Conservation (phyloP, 2,113 vertebrate genomes). For the Boulengeromyrus knoepffleri region DNA sequence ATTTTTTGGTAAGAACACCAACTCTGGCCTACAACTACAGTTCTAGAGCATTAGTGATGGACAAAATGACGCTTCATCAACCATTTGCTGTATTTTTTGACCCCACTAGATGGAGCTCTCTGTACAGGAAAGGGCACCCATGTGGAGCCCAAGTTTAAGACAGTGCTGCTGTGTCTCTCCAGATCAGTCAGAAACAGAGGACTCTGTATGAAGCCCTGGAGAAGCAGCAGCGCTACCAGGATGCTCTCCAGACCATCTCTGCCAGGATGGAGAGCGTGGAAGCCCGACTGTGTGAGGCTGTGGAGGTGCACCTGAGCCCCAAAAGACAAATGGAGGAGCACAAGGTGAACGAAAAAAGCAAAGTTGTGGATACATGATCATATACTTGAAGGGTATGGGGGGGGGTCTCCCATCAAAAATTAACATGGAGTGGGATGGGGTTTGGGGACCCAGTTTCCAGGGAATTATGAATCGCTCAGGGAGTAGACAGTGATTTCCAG, state of each 20-base stretch:
- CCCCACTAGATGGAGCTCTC: too few species aligned
- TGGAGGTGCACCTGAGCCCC: constrained; percentile 72
- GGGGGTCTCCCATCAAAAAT: background rate
- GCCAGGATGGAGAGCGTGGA: constrained; percentile 90
- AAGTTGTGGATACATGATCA: background rate
- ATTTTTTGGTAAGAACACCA: background rate
- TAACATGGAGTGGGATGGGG: background rate
- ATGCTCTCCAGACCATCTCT: constrained; percentile 86
- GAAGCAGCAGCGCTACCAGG: constrained; percentile 91
- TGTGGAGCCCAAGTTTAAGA: background rate
- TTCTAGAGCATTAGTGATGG: background rate
- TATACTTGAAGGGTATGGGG: background rate
- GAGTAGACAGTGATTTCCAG: background rate
- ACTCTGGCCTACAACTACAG: background rate
- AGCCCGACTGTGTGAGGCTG: constrained; percentile 69
- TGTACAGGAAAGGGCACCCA: background rate
- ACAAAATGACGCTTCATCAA: too few species aligned
- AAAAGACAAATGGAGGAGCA: constrained; percentile 94
- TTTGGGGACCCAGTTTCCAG: background rate
- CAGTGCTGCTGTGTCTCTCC: background rate
- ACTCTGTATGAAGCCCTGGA: constrained; percentile 91
- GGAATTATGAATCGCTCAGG: background rate
- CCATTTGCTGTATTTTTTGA: too few species aligned
- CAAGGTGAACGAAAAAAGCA: constrained; percentile 64
- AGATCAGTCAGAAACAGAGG: constrained; percentile 97